phyloP scores from a whole-genome alignment of 2,888 invertebrate genomes.

The Macrophya alboannulata region DNA sequence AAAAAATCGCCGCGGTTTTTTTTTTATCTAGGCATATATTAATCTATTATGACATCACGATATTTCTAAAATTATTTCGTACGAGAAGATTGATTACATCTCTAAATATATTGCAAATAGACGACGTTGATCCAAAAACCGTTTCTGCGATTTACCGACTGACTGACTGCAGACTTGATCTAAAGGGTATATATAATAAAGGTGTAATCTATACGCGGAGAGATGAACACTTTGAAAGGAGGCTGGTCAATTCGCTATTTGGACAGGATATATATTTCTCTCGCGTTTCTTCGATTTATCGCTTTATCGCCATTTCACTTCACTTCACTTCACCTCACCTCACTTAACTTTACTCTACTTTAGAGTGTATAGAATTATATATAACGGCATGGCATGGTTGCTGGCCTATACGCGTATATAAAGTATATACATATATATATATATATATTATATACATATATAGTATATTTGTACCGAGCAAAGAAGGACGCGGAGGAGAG shows the following conservation, averaged over 20 bases:
- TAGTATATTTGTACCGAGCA: not conserved
- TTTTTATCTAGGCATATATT: not conserved
- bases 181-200: not conserved
- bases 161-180: too few relatives aligned
- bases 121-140: not conserved
- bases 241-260: not conserved
- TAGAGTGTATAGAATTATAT: slow-evolving; percentile 10
- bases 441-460: not conserved
- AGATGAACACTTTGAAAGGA: not conserved
- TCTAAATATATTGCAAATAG: not conserved
- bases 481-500: not conserved
- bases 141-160: not conserved
- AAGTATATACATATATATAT: not conserved
- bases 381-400: not conserved
- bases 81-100: not conserved
- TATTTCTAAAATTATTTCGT: not conserved
- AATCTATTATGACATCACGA: not conserved
- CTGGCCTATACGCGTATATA: not conserved
- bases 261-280: not conserved
- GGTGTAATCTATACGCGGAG: not conserved
- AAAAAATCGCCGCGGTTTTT: not conserved
- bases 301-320: not conserved
- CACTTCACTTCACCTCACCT: not conserved
- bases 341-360: not conserved
- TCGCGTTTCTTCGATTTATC: slow-evolving; percentile 5